These are phyloP conservation scores for Drosophila grimshawi DNA, from an alignment of 1,140 invertebrate species.

Conservation along the genomic window DNA sequence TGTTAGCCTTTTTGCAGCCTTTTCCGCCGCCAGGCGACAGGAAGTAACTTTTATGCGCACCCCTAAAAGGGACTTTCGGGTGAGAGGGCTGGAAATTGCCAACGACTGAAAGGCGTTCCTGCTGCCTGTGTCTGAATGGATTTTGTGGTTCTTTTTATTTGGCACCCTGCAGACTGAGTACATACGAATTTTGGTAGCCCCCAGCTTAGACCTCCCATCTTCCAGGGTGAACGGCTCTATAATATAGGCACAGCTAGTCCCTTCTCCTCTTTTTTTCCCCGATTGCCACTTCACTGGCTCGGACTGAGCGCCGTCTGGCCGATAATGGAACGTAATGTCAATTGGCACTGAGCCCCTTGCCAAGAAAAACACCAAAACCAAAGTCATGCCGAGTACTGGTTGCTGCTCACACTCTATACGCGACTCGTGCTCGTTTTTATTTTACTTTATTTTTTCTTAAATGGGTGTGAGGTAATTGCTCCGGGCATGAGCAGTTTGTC, in stretches of 20 bases:
- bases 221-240: conserved; percentile 7
- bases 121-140: conserved; percentile 65
- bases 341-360: conserved; percentile 13
- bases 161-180: conserved; percentile 59
- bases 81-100: conserved; percentile 28
- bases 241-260: conserved; percentile 15
- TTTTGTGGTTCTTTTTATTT: conserved; percentile 78
- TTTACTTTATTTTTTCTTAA: background rate
- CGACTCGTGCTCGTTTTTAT: background rate
- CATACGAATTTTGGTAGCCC: background rate
- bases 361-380: conserved; percentile 30
- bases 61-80: conserved; percentile 59
- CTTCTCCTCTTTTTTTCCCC: background rate
- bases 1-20: conserved; percentile 62
- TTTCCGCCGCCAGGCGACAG: conserved; percentile 50
- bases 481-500: background rate
- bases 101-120: conserved; percentile 38
- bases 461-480: background rate
- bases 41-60: conserved; percentile 74
- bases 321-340: conserved; percentile 42
- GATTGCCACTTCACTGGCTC: conserved; percentile 8
- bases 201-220: conserved; percentile 13
- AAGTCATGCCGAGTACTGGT: conserved; percentile 10
- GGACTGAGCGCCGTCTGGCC: conserved; percentile 26
- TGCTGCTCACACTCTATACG: background rate